Evolutionary conservation across 2,888 invertebrate genomes (phyloP).

Genomic region (Lasioglossum calceatum): DNA sequence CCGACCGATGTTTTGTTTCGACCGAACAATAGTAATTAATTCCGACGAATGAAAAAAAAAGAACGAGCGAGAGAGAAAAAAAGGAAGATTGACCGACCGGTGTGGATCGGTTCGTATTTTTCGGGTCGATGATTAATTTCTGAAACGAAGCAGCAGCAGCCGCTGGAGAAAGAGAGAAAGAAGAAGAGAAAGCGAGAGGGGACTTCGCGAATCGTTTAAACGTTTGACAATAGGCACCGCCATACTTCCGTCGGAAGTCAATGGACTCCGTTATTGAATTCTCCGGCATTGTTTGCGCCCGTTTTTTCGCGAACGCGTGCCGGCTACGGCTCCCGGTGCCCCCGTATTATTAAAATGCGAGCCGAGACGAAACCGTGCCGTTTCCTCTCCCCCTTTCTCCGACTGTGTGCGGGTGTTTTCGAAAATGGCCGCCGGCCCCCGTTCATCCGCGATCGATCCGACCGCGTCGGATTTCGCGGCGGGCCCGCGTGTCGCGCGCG

Average conservation of each 20-base stretch:
- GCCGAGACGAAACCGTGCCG: not conserved
- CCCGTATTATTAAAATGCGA: constrained; percentile 39
- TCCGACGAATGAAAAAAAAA: constrained; percentile 25
- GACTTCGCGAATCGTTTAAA: constrained; percentile 11
- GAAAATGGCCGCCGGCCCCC: constrained; percentile 24
- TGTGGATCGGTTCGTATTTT: constrained; percentile 2
- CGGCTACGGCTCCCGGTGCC: constrained; percentile 22
- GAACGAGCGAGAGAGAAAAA: not conserved
- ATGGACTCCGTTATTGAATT: constrained; percentile 35
- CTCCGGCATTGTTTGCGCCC: constrained; percentile 19
- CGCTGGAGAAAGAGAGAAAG: not conserved
- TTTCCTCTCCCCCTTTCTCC: not conserved
- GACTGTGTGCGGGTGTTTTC: constrained; percentile 18
- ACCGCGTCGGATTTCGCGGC: not conserved
- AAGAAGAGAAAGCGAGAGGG: not conserved
- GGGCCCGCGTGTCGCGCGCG: not conserved
- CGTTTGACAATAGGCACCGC: constrained; percentile 29
- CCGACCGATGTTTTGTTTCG: constrained; percentile 24
- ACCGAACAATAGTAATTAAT: constrained; percentile 10
- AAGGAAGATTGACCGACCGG: not conserved
- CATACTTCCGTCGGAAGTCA: constrained; percentile 45
- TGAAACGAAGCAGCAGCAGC: not conserved
- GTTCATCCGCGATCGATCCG: constrained; percentile 51
- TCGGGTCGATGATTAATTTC: constrained; percentile 25
- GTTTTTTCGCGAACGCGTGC: not conserved